Conservation (phyloP, 2,113 vertebrate genomes). For the Oryzias celebensis region DNA sequence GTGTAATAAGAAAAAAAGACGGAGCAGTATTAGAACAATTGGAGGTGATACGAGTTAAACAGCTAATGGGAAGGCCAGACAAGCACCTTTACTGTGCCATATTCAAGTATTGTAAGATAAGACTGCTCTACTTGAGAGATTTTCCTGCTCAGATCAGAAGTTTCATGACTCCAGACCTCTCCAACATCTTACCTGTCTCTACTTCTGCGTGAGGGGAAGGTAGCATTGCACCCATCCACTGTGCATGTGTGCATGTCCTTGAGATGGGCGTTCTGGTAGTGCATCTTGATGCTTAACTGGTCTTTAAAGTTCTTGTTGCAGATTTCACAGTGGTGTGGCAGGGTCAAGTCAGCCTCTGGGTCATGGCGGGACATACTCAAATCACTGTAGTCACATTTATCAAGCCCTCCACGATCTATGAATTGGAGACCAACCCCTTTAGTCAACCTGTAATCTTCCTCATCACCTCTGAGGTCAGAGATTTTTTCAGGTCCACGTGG, state of each 20-base stretch:
- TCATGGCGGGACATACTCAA: constrained; percentile 67
- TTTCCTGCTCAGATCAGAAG: too few species aligned
- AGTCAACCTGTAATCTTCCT: constrained; percentile 76
- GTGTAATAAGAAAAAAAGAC: too few species aligned
- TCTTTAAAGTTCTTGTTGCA: constrained; percentile 96
- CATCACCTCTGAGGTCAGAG: constrained; percentile 72
- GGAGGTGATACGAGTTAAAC: too few species aligned
- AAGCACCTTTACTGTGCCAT: too few species aligned
- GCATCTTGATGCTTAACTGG: constrained; percentile 90
- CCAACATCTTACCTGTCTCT: constrained; percentile 89
- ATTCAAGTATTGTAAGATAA: too few species aligned
- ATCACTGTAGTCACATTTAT: constrained; percentile 71
- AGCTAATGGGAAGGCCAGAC: too few species aligned
- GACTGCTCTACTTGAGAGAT: too few species aligned
- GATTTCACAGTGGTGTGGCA: constrained; percentile 87
- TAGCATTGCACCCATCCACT: constrained; percentile 88
- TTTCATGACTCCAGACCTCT: too few species aligned
- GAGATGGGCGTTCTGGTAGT: constrained; percentile 91
- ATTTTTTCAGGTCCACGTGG: constrained; percentile 45
- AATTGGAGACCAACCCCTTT: constrained; percentile 73
- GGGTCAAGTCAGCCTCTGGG: constrained; percentile 66
- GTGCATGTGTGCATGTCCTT: constrained; percentile 92
- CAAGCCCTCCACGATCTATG: constrained; percentile 70
- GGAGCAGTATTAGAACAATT: too few species aligned
- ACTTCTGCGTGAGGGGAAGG: constrained; percentile 92